These are phyloP conservation scores for Ladona fulva DNA, from an alignment of 1,140 invertebrate species.

Conservation along the genomic window DNA sequence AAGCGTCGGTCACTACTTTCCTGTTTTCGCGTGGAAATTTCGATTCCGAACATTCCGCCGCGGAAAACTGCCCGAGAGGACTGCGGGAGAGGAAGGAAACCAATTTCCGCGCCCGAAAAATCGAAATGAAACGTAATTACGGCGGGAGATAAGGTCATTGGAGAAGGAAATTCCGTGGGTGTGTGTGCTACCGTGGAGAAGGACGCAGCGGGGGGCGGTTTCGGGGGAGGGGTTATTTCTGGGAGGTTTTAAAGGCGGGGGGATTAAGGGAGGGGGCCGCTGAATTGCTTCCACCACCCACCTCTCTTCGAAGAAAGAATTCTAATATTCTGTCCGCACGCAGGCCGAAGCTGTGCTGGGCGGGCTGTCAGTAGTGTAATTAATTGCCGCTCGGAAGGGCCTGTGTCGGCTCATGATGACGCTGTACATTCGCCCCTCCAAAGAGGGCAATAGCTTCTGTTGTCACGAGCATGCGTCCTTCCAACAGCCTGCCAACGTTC, in stretches of 20 bases:
- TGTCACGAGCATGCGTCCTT: conserved; percentile 6
- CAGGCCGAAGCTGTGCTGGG: background rate
- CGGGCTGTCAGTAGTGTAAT: background rate
- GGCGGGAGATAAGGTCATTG: background rate
- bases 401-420: background rate
- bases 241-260: no score
- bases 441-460: background rate
- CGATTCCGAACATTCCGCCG: no score
- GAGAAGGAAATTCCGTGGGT: background rate
- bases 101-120: no score
- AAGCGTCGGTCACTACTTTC: no score
- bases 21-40: no score
- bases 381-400: background rate
- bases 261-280: background rate
- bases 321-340: background rate
- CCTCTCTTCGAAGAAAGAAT: background rate
- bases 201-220: background rate
- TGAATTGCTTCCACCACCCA: background rate
- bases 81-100: no score
- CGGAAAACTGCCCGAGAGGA: no score
- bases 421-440: background rate
- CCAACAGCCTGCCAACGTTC: background rate
- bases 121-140: no score
- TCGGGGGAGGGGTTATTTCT: background rate
- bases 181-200: background rate